Percentiles rank a stretch among this genome's conserved stretches.
Evolutionary conservation across 2,113 vertebrate species (phyloP).

Genomic region (Cygnus atratus): DNA sequence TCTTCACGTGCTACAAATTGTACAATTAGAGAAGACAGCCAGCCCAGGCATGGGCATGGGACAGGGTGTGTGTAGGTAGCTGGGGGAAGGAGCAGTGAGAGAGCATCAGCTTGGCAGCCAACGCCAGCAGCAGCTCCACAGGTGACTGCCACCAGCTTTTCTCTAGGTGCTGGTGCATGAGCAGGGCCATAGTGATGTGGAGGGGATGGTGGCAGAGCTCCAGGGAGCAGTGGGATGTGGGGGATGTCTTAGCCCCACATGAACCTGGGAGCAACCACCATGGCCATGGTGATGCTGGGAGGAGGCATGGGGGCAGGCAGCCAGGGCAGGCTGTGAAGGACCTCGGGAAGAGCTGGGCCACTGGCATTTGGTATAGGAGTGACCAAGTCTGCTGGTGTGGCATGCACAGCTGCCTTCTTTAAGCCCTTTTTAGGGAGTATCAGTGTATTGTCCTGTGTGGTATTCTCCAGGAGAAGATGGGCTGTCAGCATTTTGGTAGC

Average conservation of each 20-base stretch:
- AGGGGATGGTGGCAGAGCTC: neutral
- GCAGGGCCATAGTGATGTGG: neutral
- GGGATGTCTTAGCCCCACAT: fast-evolving
- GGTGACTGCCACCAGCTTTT: neutral
- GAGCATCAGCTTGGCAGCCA: neutral
- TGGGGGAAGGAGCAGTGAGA: fast-evolving
- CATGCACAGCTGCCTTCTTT: neutral
- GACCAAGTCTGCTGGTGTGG: fast-evolving
- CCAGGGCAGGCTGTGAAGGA: neutral
- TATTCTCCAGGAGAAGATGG: neutral
- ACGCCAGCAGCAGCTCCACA: fast-evolving
- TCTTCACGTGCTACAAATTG: neutral
- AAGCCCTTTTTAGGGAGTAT: neutral
- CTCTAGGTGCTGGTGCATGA: neutral
- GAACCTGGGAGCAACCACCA: fast-evolving
- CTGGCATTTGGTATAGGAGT: neutral
- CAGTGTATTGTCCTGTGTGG: neutral
- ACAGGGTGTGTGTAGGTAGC: neutral
- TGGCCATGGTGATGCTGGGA: fast-evolving
- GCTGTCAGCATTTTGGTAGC: neutral
- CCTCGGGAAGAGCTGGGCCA: fast-evolving
- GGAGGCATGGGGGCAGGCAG: neutral
- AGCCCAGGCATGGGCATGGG: neutral
- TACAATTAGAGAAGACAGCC: fast-evolving
- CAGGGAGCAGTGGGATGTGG: fast-evolving